Evolutionary conservation across 2,113 vertebrate species (phyloP).

Genomic region (Lepus timidus): DNA sequence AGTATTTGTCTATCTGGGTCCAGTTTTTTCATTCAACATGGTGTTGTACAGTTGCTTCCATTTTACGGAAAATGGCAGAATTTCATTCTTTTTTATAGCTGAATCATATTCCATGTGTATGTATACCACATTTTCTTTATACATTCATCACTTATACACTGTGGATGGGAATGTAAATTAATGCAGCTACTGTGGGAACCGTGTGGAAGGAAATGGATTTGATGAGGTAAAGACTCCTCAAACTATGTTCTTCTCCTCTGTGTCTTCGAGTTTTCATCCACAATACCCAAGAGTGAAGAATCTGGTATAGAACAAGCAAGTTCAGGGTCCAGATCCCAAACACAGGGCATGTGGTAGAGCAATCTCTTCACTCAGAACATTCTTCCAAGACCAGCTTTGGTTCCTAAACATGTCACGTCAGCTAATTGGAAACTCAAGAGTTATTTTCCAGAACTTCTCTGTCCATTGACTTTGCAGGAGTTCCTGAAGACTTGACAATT

Average conservation of each 20-base stretch:
- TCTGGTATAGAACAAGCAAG: neutral
- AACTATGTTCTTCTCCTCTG: neutral
- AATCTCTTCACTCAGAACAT: neutral
- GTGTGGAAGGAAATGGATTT: neutral
- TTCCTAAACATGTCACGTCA: neutral
- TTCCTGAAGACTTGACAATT: neutral
- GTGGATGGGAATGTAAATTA: too few relatives aligned
- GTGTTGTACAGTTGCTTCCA: too few relatives aligned
- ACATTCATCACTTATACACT: too few relatives aligned
- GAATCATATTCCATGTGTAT: too few relatives aligned
- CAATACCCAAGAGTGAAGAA: neutral
- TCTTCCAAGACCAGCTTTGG: neutral
- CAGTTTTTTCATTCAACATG: too few relatives aligned
- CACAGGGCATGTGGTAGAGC: neutral
- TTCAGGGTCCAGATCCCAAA: neutral
- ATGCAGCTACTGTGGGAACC: too few relatives aligned
- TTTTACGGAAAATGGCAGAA: too few relatives aligned
- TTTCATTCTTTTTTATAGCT: too few relatives aligned
- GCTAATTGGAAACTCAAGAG: neutral
- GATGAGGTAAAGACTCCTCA: too few relatives aligned
- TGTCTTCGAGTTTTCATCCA: neutral
- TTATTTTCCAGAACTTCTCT: neutral
- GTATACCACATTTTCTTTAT: too few relatives aligned
- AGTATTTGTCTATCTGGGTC: too few relatives aligned
- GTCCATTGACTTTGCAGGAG: neutral